Evolutionary conservation across 2,888 invertebrate species (phyloP).

Genomic region (Drosophila koepferae): DNA sequence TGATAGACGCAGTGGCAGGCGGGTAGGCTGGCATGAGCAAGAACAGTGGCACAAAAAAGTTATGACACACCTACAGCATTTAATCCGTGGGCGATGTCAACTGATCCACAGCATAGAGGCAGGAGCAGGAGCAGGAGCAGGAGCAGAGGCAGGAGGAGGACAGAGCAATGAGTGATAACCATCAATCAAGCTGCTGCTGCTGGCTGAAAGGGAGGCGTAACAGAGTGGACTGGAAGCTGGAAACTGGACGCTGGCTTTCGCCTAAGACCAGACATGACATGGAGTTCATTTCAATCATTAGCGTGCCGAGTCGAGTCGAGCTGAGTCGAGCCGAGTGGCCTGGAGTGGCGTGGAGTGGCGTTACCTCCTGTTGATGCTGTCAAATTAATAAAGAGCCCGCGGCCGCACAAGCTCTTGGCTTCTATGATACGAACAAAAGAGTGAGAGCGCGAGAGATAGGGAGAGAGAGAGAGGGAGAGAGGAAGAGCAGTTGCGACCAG

Average conservation of each 20-base stretch:
- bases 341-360: conserved; percentile 21
- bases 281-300: conserved; percentile 80
- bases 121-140: not conserved
- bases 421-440: conserved; percentile 6
- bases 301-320: conserved; percentile 55
- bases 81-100: conserved; percentile 67
- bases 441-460: not conserved
- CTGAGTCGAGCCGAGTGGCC: conserved; percentile 43
- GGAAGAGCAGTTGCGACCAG: conserved; percentile 16
- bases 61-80: conserved; percentile 80
- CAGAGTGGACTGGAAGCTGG: conserved; percentile 26
- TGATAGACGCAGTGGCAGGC: conserved; percentile 40
- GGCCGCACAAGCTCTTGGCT: conserved; percentile 24
- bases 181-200: conserved; percentile 69
- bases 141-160: not conserved
- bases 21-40: not conserved
- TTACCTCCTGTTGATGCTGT: conserved; percentile 78
- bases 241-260: conserved; percentile 37
- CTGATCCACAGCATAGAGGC: conserved; percentile 31
- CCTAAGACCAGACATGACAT: conserved; percentile 63
- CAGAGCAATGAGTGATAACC: conserved; percentile 71
- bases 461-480: not conserved
- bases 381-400: conserved; percentile 82
- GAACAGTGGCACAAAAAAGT: conserved; percentile 53
- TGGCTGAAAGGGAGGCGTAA: conserved; percentile 60